A percentile compares a stretch with the other conserved stretches of the same genome.
These are phyloP conservation scores for Cetonia aurata DNA, from an alignment of 2,888 invertebrate species.

Conservation along the genomic window DNA sequence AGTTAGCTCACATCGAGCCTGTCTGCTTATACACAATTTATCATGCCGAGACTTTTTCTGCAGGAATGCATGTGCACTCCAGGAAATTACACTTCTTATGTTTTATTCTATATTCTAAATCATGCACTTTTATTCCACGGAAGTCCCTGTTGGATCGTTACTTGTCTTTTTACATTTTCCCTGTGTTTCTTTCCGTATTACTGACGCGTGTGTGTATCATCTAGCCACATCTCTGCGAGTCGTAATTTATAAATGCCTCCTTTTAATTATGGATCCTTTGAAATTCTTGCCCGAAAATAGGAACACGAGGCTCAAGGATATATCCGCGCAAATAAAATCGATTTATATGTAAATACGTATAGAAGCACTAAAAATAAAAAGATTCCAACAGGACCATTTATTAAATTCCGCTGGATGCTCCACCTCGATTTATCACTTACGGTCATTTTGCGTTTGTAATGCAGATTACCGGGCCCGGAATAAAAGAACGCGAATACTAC, in stretches of 20 bases:
- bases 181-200: constrained; percentile 3
- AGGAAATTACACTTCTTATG: constrained; percentile 24
- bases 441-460: constrained; percentile 62
- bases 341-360: constrained; percentile 27
- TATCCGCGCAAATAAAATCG: background rate
- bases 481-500: constrained; percentile 46
- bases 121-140: constrained; percentile 30
- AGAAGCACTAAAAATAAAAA: constrained; percentile 8
- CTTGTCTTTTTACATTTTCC: constrained; percentile 28
- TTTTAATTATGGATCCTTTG: no score
- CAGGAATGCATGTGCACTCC: constrained; percentile 32
- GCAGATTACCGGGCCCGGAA: constrained; percentile 57
- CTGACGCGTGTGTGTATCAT: no score
- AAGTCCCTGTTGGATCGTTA: constrained; percentile 21
- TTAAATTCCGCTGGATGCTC: constrained; percentile 23
- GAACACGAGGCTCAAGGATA: no score
- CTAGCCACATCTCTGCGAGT: no score
- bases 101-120: constrained; percentile 33
- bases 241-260: no score
- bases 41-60: constrained; percentile 5
- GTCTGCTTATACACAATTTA: background rate
- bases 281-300: no score
- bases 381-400: constrained; percentile 23
- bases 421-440: constrained; percentile 58
- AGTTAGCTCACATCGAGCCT: no score